Evolutionary conservation across 2,113 vertebrate genomes (phyloP).

Genomic region (Narcine bancroftii): DNA sequence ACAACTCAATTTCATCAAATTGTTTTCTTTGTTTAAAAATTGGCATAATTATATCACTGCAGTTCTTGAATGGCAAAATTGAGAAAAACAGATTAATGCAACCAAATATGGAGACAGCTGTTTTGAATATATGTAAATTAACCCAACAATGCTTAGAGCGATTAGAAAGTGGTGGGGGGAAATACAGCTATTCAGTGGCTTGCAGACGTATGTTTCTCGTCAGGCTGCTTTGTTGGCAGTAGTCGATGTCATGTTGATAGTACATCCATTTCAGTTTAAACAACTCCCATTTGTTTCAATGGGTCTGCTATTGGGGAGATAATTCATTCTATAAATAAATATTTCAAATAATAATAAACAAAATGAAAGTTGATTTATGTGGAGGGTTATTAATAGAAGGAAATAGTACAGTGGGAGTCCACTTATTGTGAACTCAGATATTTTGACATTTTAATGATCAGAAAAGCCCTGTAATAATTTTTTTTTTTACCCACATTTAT

Average conservation of each 20-base stretch:
- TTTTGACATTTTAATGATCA: not conserved
- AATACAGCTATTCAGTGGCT: constrained; percentile 7
- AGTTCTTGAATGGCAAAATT: not conserved
- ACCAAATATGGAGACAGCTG: constrained; percentile 21
- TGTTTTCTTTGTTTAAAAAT: not conserved
- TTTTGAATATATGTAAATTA: constrained; percentile 12
- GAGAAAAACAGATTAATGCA: constrained; percentile 3
- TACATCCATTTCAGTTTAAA: constrained; percentile 25
- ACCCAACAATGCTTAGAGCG: constrained; percentile 2
- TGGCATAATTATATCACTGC: not conserved
- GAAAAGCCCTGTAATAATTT: not conserved
- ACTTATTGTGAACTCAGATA: constrained; percentile 16
- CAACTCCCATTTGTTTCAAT: constrained; percentile 24
- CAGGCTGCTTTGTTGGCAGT: not conserved
- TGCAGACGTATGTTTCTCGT: constrained; percentile 18
- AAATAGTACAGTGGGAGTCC: not conserved
- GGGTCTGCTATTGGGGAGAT: not conserved
- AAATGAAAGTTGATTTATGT: not conserved
- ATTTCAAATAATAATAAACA: constrained; percentile 10
- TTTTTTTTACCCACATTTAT: not conserved
- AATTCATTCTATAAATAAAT: not conserved
- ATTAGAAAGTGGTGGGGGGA: not conserved
- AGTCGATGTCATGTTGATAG: constrained; percentile 16
- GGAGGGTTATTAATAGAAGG: not conserved
- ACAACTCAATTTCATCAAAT: not conserved